Conservation (phyloP, 1,140 invertebrate genomes). For the Hylyphantes graminicola region DNA sequence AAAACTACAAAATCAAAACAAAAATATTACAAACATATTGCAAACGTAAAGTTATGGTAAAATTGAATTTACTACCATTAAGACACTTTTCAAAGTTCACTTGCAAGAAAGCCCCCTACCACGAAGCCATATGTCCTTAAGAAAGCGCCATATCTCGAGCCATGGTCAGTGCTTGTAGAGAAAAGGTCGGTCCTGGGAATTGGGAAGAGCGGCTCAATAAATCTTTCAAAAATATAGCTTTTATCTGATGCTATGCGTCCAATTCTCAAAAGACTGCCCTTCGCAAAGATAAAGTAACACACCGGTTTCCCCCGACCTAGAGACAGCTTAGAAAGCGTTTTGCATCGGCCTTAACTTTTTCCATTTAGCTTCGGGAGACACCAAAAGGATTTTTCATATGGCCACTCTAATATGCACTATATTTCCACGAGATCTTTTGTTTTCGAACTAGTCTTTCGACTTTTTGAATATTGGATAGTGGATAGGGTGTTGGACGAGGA, state of each 20-base stretch:
- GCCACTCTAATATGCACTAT: slow-evolving; percentile 1
- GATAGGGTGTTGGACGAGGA: background rate
- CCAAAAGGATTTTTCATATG: slow-evolving; percentile 45
- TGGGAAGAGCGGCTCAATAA: slow-evolving; percentile 57
- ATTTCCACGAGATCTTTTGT: slow-evolving; percentile 3
- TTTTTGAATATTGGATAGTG: slow-evolving; percentile 41
- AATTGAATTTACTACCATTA: background rate
- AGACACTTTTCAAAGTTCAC: slow-evolving; percentile 5
- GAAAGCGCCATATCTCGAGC: slow-evolving; percentile 48
- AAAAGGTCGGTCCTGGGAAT: slow-evolving; percentile 53
- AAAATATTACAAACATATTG: too few relatives aligned
- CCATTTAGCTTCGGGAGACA: slow-evolving; percentile 19
- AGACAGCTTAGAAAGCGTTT: slow-evolving; percentile 57
- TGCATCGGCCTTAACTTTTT: slow-evolving; percentile 47
- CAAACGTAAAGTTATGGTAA: too few relatives aligned
- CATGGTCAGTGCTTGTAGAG: slow-evolving; percentile 51
- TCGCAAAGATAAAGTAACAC: slow-evolving; percentile 43
- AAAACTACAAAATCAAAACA: too few relatives aligned
- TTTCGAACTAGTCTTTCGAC: background rate
- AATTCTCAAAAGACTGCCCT: slow-evolving; percentile 47
- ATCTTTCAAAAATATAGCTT: slow-evolving; percentile 60
- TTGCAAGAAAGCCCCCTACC: slow-evolving; percentile 42
- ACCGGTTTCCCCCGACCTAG: slow-evolving; percentile 40
- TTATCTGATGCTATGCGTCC: slow-evolving; percentile 58
- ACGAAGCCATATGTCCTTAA: slow-evolving; percentile 40